These are phyloP conservation scores for Drosophila guanche DNA, from an alignment of 1,140 invertebrate species.

Conservation along the genomic window DNA sequence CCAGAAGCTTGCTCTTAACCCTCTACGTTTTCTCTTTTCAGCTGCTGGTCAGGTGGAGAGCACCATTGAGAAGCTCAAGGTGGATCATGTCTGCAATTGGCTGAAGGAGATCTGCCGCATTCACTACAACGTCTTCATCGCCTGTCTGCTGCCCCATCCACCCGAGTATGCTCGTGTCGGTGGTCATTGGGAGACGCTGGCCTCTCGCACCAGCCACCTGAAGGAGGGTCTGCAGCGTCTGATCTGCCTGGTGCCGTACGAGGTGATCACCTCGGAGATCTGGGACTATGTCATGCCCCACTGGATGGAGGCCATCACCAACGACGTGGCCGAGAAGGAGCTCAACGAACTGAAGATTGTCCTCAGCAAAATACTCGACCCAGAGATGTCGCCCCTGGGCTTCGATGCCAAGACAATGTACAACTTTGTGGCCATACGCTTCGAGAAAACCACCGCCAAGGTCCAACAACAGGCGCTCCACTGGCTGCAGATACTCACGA, in stretches of 20 bases:
- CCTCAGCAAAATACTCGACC: constrained; percentile 97
- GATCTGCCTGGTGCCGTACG: constrained; percentile 98
- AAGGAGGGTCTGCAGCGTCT: constrained; percentile 96
- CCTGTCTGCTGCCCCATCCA: constrained; percentile 93
- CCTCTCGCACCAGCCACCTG: constrained; percentile 95
- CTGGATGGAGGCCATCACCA: constrained; percentile 98
- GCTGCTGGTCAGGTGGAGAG: constrained; percentile 89
- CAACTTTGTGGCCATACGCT: constrained; percentile 95
- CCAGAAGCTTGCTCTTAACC: no score
- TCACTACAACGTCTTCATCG: constrained; percentile 93
- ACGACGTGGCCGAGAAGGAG: constrained; percentile 96
- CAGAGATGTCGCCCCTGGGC: constrained; percentile 96
- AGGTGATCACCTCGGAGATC: constrained; percentile 97
- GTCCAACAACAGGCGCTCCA: constrained; percentile 96
- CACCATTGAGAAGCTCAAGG: constrained; percentile 95
- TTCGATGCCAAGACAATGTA: constrained; percentile 97
- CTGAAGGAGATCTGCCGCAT: constrained; percentile 92
- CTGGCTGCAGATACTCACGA: constrained; percentile 97
- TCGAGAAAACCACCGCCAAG: constrained; percentile 92
- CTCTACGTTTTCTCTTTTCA: not conserved
- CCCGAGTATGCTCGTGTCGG: constrained; percentile 88
- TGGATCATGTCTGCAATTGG: constrained; percentile 97
- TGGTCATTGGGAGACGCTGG: constrained; percentile 96
- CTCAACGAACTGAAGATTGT: constrained; percentile 95
- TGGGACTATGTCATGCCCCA: constrained; percentile 99